Evolutionary conservation across 2,797 vertebrate genomes (phyloP), one percentile per base, ranked within the genome.

Genomic region (Oryzias sinensis): DNA sequence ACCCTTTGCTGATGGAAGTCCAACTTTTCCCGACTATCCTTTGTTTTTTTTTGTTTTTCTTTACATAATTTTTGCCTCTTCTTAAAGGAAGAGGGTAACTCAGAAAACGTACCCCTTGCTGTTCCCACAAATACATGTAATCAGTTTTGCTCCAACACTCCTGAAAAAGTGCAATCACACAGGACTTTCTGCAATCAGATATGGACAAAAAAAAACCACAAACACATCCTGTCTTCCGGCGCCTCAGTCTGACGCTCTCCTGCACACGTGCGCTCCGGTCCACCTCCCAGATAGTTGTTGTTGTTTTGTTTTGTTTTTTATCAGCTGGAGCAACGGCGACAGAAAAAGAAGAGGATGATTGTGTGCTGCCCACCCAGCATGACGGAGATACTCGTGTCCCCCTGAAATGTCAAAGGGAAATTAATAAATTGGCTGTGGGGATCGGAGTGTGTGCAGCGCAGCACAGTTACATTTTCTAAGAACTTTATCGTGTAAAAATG

Each of bases 361-460:
- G 55, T 56, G 24, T 42, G 41, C 45, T 56, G 18, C 17, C 74
- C 46, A 59, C 40, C 42, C 43, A 70, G 62, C 68, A 14, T 53
- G 62, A 22, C n/a, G 49, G 45, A 18, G 49, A 61, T 18, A 53
- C 59, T 65, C 53, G 27, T 64, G 69, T 59, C 58, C 56, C 20
- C 42, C 58, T 0, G 11, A 74, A 80, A 80, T 79, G 74, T 68
- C 62, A 72, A 22, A 77, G 42, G n/a, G 49, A 75, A 72, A 62
- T 72, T 5, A 70, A 69, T 59, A 58, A 57, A 51, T 22, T 59
- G 61, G 47, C 40, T 53, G 16, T 25, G 11, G 29, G 37, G 66
- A 67, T 63, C 29, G 9, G 4, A 45, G 40, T 33, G 53, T 37
- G 53, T 18, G 52, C 66, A 53, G 25, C 53, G 54, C 22, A 17